phyloP scores from a whole-genome alignment of 2,888 invertebrate species.

The Leptothorax acervorum region DNA sequence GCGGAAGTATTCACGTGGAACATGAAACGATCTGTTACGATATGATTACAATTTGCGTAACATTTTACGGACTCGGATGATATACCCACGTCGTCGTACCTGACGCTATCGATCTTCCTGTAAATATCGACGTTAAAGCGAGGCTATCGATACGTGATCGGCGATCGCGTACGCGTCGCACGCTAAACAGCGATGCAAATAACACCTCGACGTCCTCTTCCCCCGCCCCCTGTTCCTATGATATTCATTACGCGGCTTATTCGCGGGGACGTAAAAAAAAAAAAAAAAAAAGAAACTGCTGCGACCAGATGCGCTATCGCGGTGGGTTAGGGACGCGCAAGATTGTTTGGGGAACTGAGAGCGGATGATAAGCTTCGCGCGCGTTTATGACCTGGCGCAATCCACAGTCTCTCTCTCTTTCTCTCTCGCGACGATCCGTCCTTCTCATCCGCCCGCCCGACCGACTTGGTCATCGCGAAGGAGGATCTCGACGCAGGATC shows the following conservation, averaged over 20 bases:
- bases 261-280: slow-evolving; percentile 16
- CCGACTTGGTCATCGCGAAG: slow-evolving; percentile 52
- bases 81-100: not conserved
- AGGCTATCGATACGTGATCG: slow-evolving; percentile 36
- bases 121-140: slow-evolving; percentile 46
- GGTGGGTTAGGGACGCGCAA: slow-evolving; percentile 22
- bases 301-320: slow-evolving; percentile 56
- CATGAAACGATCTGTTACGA: slow-evolving; percentile 39
- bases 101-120: slow-evolving; percentile 35
- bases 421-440: slow-evolving; percentile 47
- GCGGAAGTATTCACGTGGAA: slow-evolving; percentile 18
- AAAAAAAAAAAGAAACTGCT: not conserved
- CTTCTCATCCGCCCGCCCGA: slow-evolving; percentile 10
- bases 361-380: slow-evolving; percentile 55
- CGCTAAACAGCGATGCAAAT: slow-evolving; percentile 65
- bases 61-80: slow-evolving; percentile 18
- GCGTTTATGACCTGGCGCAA: slow-evolving; percentile 58
- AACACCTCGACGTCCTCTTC: slow-evolving; percentile 44
- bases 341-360: slow-evolving; percentile 54
- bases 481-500: slow-evolving; percentile 58
- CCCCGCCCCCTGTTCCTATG: slow-evolving; percentile 18
- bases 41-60: slow-evolving; percentile 52
- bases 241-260: slow-evolving; percentile 57
- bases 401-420: slow-evolving; percentile 24
- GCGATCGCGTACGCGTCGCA: slow-evolving; percentile 40